Evolutionary conservation across 2,888 invertebrate species (phyloP), one percentile per base, ranked within the genome.

Genomic region (Hoplodrina ambigua): DNA sequence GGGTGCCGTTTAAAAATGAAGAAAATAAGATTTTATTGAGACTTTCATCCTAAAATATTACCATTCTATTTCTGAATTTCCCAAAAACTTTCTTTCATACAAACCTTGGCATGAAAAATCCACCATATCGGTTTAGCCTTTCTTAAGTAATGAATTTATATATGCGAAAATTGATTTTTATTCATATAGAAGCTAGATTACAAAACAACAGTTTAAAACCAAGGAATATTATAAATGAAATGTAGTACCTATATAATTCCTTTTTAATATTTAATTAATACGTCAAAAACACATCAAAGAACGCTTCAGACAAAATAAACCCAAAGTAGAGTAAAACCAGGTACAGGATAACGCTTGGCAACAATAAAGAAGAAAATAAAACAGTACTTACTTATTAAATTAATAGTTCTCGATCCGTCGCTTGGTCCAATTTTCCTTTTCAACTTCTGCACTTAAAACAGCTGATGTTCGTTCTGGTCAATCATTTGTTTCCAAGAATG

Each of bases 381-480:
- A 33, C 15, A 15, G 46, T 7, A 50, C 50, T 6, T 41, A 56
- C 25, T 20, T 17, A 11, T 20, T 17, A 11, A 19, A 50, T 17
- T 4, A 25, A 10, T 49, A 11, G 44, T 44, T 19, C 10, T 10
- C 11, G 10, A 44, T 44, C 54, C 72, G 54, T 59, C 58, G 58
- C 49, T 53, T 46, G 4, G 44, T 37, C 50, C 5, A 25, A 3
- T 19, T 54, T 53, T 6, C 11, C 52, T 56, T 56, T 41, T 57
- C 6, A 53, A 53, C 13, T 56, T 15, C 8, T 37, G 17, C 6
- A 15, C 10, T 8, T 15, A 10, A 44, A 71, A 72, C 78, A 78
- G 72, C 78, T 59, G 72, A 57, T 70, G 19, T 4, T 19, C 13
- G 44, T 54, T 58, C n/a, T 30, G 11, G 4, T 6, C 10, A 4